Conservation (phyloP, 2,888 invertebrate genomes). For the Scaptomyza parva region DNA sequence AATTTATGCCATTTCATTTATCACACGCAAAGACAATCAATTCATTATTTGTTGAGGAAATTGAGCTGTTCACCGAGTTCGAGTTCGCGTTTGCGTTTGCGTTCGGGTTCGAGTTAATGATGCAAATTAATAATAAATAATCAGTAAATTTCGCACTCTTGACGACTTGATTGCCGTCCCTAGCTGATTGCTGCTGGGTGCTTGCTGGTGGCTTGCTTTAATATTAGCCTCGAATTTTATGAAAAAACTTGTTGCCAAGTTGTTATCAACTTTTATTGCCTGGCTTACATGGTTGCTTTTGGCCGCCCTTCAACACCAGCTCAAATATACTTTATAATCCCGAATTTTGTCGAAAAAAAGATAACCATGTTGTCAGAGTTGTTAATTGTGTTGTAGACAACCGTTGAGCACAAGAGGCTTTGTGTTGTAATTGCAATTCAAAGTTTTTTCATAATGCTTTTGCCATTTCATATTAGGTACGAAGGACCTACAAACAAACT, state of each 20-base stretch:
- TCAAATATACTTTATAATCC: constrained; percentile 35
- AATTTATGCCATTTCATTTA: not conserved
- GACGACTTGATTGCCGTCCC: constrained; percentile 30
- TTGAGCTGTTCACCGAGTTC: not conserved
- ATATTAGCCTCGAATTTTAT: constrained; percentile 26
- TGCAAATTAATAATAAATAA: not conserved
- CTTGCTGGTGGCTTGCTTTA: constrained; percentile 28
- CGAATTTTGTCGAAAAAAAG: constrained; percentile 18
- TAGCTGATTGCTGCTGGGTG: too few species aligned
- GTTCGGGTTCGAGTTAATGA: not conserved
- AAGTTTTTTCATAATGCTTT: constrained; percentile 61
- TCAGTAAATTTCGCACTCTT: too few species aligned
- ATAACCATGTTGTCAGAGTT: constrained; percentile 59
- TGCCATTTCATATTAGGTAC: constrained; percentile 6
- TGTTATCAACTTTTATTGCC: constrained; percentile 73
- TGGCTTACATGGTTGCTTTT: constrained; percentile 41
- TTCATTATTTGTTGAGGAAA: not conserved
- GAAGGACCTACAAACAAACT: not conserved
- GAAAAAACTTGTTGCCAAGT: constrained; percentile 41
- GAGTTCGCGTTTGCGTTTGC: too few species aligned
- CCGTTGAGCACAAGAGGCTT: constrained; percentile 39
- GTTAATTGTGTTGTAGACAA: constrained; percentile 44
- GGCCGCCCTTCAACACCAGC: constrained; percentile 53
- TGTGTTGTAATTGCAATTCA: constrained; percentile 62
- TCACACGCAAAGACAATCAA: not conserved